phyloP scores from a whole-genome alignment of 2,113 vertebrate species.

The Jaculus jaculus region DNA sequence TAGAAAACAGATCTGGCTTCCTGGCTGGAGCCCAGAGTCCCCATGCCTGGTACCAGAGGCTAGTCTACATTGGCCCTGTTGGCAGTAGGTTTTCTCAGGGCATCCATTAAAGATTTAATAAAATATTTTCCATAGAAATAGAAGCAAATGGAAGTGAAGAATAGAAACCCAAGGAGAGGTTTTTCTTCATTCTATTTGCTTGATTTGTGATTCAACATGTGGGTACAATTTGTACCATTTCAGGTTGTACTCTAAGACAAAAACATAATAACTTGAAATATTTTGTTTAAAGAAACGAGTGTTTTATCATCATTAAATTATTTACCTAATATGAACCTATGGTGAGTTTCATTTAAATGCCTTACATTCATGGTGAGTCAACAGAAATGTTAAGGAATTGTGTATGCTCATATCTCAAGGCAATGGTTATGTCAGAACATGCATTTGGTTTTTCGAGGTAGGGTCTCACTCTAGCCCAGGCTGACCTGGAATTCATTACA shows the following conservation, averaged over 20 bases:
- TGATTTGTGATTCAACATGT: slow-evolving; percentile 28
- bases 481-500: too few species aligned
- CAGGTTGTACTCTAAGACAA: slow-evolving; percentile 17
- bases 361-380: not conserved
- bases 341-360: slow-evolving; percentile 15
- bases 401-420: not conserved
- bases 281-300: slow-evolving; percentile 32
- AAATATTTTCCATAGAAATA: not conserved
- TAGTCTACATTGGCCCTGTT: not conserved
- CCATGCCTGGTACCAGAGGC: not conserved
- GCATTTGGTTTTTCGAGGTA: not conserved
- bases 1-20: not conserved
- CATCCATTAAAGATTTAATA: not conserved
- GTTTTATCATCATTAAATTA: slow-evolving; percentile 67
- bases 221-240: slow-evolving; percentile 6
- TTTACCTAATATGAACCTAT: slow-evolving; percentile 49
- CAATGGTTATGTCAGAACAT: not conserved
- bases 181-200: not conserved
- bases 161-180: not conserved
- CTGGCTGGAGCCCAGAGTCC: not conserved
- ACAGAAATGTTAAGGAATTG: not conserved
- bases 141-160: not conserved
- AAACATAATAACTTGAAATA: slow-evolving; percentile 48
- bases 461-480: too few species aligned
- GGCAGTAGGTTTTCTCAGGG: not conserved